Base-by-base conservation (phyloP, 1,140 invertebrate genomes). In the Agraylea sexmaculata region DNA sequence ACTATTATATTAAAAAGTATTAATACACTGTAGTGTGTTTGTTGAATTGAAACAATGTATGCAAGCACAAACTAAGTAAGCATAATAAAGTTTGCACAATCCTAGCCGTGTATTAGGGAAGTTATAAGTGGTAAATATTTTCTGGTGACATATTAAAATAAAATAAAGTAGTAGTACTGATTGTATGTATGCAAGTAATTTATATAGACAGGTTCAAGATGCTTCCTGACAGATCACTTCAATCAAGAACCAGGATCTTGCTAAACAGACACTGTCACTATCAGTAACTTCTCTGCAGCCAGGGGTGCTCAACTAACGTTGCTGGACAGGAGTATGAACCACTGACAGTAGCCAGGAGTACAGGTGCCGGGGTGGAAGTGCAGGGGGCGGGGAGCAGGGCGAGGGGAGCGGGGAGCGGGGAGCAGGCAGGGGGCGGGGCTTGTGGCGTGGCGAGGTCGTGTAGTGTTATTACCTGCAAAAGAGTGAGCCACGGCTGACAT, bases 401-500 rank as follows among this genome's bases (percentile, higher is more conserved):
- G n/a, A n/a, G n/a, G 37, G 13, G 15, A 19, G 23, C 13, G 37
- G 4, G 5, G 38, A 11, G 32, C 3, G 34, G 23, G 12, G 13
- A 6, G 11, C 23, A 16, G 21, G 34, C 34, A 11, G 23, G 12
- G 13, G n/a, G 20, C 18, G 11, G 34, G 21, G 11, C 2, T 3
- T 4, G 13, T 6, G 23, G n/a, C 6, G 23, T 25, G 6, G 6
- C 23, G 5, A 6, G 34, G 18, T 5, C 15, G 21, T 7, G 18
- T 21, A 21, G 17, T n/a, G 34, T 8, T 21, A 11, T 21, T 16
- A 40, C 37, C 37, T 41, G 39, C 18, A 27, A 23, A 33, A 6
- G 19, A 33, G 8, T 32, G 30, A 13, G 39, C 39, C 20, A 41
- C 39, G 39, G 39, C 39, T 22, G 39, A 41, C 39, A 41, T 41